A percentile compares a stretch with the other conserved stretches of the same genome.
phyloP scores from a whole-genome alignment of 2,888 invertebrate genomes.

The Congeria kusceri region DNA sequence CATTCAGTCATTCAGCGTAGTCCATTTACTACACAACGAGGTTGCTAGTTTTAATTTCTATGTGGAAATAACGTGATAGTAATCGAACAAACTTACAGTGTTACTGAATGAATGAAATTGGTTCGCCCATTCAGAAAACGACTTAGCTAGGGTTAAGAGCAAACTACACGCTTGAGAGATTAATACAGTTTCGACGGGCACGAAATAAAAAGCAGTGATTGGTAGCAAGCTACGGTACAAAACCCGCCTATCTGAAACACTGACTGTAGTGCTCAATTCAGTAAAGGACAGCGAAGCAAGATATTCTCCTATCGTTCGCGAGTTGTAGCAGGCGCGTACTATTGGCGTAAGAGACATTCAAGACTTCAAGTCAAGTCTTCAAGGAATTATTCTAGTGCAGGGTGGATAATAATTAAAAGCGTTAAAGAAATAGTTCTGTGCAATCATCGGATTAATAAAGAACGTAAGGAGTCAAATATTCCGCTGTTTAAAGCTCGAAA shows the following conservation, averaged over 20 bases:
- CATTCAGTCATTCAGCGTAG: not conserved
- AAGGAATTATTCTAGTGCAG: no score
- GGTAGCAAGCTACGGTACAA: constrained; percentile 1
- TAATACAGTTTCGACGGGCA: not conserved
- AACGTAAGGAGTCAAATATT: no score
- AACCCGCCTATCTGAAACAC: not conserved
- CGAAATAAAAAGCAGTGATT: not conserved
- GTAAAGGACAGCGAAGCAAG: no score
- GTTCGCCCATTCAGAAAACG: constrained; percentile 9
- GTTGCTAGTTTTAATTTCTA: not conserved
- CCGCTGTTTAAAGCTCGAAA: no score
- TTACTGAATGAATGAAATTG: constrained; percentile 9
- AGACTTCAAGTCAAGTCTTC: no score
- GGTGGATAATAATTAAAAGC: no score
- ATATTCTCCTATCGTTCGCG: no score
- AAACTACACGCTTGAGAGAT: constrained; percentile 3
- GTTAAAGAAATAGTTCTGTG: no score
- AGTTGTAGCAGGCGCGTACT: no score
- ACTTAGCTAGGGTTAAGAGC: constrained; percentile 1
- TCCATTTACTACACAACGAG: not conserved
- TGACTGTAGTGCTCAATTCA: not conserved
- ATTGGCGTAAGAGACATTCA: no score
- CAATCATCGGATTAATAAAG: no score
- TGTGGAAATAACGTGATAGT: constrained; percentile 3
- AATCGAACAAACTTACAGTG: not conserved